Conservation (phyloP, 2,888 invertebrate genomes). For the Cantharis nigra region DNA sequence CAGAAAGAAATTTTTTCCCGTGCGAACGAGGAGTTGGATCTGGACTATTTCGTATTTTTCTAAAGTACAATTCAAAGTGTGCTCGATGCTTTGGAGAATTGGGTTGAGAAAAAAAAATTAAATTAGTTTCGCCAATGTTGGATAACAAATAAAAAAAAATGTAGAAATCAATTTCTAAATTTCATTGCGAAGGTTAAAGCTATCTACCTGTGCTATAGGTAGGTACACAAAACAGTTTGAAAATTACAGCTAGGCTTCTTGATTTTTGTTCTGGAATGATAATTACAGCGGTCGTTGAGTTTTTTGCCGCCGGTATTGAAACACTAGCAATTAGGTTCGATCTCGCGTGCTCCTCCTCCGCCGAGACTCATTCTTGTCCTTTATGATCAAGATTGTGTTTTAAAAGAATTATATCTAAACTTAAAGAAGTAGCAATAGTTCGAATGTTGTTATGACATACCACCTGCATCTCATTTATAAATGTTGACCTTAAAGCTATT, state of each 20-base stretch:
- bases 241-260: constrained; percentile 12
- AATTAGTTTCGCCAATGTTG: neutral
- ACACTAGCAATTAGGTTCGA: constrained; percentile 39
- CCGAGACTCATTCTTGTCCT: constrained; percentile 9
- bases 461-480: neutral
- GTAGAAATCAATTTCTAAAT: neutral
- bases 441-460: neutral
- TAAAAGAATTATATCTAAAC: constrained; percentile 17
- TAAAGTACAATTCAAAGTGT: neutral
- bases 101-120: neutral
- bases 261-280: constrained; percentile 33
- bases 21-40: too few species aligned
- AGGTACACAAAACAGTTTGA: neutral
- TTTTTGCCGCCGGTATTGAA: constrained; percentile 42
- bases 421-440: neutral
- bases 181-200: neutral
- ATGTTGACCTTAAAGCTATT: neutral
- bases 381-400: constrained; percentile 17
- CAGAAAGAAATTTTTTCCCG: too few species aligned
- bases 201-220: neutral
- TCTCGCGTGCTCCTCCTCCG: constrained; percentile 29
- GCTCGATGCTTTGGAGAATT: neutral
- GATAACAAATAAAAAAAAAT: neutral
- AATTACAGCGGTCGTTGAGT: constrained; percentile 36
- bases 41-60: neutral